These are phyloP conservation scores for Drosophila novamexicana DNA, from an alignment of 1,140 invertebrate genomes.

Conservation along the genomic window DNA sequence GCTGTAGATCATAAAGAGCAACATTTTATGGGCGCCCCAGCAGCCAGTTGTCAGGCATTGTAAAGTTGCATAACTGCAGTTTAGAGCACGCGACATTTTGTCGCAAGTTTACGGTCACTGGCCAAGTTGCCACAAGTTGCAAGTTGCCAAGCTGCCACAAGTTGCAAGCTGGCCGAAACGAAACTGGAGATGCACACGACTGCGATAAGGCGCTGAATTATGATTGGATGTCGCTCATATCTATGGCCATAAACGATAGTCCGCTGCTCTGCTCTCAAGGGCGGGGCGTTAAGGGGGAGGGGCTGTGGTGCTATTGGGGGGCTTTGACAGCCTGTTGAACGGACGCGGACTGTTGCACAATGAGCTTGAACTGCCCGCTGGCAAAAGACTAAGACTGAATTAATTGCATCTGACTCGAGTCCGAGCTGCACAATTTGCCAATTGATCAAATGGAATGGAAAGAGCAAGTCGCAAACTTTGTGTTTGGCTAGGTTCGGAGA, in stretches of 20 bases:
- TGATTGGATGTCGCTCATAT: conserved; percentile 70
- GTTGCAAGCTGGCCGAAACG: conserved; percentile 28
- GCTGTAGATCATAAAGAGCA: conserved; percentile 62
- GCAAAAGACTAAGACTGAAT: not conserved
- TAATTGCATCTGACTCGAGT: conserved; percentile 4
- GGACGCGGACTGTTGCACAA: not conserved
- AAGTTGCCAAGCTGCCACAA: not conserved
- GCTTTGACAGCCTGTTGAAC: conserved; percentile 4
- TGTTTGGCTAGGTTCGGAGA: too few species aligned
- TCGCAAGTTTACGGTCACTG: conserved; percentile 76
- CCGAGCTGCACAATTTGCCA: conserved; percentile 22
- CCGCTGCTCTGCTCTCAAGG: too few species aligned
- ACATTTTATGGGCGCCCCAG: conserved; percentile 62
- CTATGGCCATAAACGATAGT: conserved; percentile 26
- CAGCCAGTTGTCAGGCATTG: conserved; percentile 74
- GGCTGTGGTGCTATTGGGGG: not conserved
- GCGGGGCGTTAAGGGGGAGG: not conserved
- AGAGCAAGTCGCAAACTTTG: too few species aligned
- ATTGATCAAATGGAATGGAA: conserved; percentile 13
- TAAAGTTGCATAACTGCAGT: conserved; percentile 82
- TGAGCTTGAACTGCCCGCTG: too few species aligned
- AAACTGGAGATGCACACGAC: conserved; percentile 67
- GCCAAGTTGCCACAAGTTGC: conserved; percentile 13
- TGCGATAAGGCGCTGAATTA: conserved; percentile 74
- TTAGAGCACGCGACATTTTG: conserved; percentile 82